Percentiles rank a stretch among this genome's conserved stretches.
These are phyloP conservation scores for Drosophila lutescens DNA, from an alignment of 2,888 invertebrate genomes.

Conservation along the genomic window DNA sequence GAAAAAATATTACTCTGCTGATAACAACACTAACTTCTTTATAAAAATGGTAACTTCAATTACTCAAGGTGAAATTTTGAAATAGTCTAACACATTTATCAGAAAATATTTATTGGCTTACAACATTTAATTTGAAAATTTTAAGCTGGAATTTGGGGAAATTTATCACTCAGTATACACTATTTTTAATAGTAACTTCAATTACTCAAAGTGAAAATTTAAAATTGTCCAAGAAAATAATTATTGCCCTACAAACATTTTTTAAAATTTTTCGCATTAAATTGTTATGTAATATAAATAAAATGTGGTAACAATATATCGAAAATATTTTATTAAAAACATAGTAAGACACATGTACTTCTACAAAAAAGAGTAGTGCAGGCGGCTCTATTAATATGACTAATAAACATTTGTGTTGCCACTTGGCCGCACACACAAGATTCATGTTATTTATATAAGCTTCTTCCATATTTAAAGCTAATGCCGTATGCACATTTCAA, in stretches of 20 bases:
- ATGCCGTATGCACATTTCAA: constrained; percentile 70
- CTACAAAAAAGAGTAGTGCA: not conserved
- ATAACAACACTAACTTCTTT: no score
- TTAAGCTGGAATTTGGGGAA: no score
- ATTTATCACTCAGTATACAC: no score
- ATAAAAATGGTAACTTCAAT: not conserved
- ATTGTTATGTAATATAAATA: no score
- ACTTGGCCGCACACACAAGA: constrained; percentile 33
- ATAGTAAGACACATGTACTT: not conserved
- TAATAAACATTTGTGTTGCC: constrained; percentile 38
- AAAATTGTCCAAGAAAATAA: no score
- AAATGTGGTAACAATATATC: no score
- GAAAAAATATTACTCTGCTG: not conserved
- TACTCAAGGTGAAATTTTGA: not conserved
- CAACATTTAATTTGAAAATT: not conserved
- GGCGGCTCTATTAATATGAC: constrained; percentile 11
- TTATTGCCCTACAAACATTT: no score
- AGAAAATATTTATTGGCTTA: not conserved
- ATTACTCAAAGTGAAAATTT: no score
- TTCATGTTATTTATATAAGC: constrained; percentile 38
- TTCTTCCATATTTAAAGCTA: constrained; percentile 57
- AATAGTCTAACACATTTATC: not conserved
- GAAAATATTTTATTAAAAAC: no score
- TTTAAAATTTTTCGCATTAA: no score
- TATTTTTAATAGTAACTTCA: no score